Conservation (phyloP, 2,888 invertebrate species). For the Chymomyza fuscimana region DNA sequence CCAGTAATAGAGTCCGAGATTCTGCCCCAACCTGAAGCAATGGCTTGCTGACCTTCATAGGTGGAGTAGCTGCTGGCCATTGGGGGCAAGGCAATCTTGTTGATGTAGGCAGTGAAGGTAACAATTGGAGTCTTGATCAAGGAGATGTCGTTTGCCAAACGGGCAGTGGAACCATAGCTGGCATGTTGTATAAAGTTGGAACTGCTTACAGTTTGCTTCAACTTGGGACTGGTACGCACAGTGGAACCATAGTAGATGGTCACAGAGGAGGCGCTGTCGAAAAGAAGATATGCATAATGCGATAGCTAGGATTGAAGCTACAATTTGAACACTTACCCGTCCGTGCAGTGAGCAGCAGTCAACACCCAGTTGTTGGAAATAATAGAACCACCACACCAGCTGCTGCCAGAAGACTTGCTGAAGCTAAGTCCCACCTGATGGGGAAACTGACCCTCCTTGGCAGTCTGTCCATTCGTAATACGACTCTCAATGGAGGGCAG, state of each 20-base stretch:
- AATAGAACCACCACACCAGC: slow-evolving; percentile 41
- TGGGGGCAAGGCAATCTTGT: slow-evolving; percentile 49
- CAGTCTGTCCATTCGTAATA: slow-evolving; percentile 43
- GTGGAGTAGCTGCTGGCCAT: slow-evolving; percentile 41
- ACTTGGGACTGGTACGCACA: slow-evolving; percentile 47
- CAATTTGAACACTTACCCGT: slow-evolving; percentile 32
- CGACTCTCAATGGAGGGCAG: slow-evolving; percentile 33
- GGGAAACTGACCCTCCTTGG: slow-evolving; percentile 40
- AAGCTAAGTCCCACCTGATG: slow-evolving; percentile 55
- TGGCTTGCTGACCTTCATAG: slow-evolving; percentile 64
- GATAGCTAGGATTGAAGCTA: no score
- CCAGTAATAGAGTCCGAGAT: slow-evolving; percentile 46
- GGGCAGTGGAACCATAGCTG: slow-evolving; percentile 35
- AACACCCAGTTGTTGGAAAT: slow-evolving; percentile 31
- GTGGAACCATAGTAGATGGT: slow-evolving; percentile 60
- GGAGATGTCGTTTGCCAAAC: slow-evolving; percentile 59
- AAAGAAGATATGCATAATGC: slow-evolving; percentile 49
- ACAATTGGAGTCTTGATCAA: slow-evolving; percentile 58
- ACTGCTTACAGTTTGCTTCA: slow-evolving; percentile 42
- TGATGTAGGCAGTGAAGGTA: slow-evolving; percentile 37
- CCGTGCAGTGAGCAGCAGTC: slow-evolving; percentile 43
- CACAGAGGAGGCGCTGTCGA: slow-evolving; percentile 56
- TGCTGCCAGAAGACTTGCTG: slow-evolving; percentile 22
- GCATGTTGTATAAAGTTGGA: slow-evolving; percentile 47
- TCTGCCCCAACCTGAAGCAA: slow-evolving; percentile 80